phyloP scores from a whole-genome alignment of 2,888 invertebrate genomes.

The Biston stratarius region DNA sequence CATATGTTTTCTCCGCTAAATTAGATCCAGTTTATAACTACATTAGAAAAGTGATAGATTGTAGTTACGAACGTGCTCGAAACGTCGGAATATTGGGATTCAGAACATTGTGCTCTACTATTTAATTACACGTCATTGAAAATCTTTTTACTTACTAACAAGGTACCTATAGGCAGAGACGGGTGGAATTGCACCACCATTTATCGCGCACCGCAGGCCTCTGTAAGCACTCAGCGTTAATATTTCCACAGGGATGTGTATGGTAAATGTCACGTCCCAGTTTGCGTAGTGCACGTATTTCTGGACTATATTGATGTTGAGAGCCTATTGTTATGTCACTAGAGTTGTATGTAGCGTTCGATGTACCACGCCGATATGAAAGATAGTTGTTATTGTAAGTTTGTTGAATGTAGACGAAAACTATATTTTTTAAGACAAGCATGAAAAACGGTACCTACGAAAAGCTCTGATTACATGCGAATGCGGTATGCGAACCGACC shows the following conservation, averaged over 20 bases:
- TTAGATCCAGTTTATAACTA: too few relatives aligned
- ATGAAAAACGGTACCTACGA: too few relatives aligned
- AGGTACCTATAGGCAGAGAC: constrained; percentile 11
- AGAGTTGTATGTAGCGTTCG: not conserved
- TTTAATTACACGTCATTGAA: not conserved
- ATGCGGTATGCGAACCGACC: too few relatives aligned
- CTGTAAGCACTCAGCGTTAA: constrained; percentile 17
- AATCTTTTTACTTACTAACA: not conserved
- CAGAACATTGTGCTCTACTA: not conserved
- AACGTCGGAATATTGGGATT: not conserved
- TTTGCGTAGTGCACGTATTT: constrained; percentile 29
- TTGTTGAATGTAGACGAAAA: too few relatives aligned
- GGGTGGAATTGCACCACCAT: constrained; percentile 37
- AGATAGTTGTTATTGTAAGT: too few relatives aligned
- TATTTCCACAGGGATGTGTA: constrained; percentile 35
- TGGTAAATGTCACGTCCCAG: constrained; percentile 42
- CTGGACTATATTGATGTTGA: constrained; percentile 18
- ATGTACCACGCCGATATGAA: too few relatives aligned
- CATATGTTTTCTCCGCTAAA: too few relatives aligned
- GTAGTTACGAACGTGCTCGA: too few relatives aligned
- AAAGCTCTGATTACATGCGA: too few relatives aligned
- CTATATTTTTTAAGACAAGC: too few relatives aligned
- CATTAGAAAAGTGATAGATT: too few relatives aligned
- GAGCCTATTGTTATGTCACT: not conserved
- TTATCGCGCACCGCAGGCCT: constrained; percentile 41